Evolutionary conservation across 1,140 invertebrate genomes (phyloP).

Genomic region (Thaumatotibia leucotreta): DNA sequence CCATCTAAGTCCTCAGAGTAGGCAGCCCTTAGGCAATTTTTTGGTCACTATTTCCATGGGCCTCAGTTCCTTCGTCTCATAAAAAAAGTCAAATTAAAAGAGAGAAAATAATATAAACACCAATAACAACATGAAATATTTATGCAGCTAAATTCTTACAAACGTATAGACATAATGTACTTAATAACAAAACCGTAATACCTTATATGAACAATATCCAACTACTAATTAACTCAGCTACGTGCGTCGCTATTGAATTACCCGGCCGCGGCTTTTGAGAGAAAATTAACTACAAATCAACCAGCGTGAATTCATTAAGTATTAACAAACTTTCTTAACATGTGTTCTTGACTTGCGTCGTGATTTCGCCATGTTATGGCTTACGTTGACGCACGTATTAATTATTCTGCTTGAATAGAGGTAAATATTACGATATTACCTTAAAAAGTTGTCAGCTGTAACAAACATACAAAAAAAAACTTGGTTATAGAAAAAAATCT

Average conservation of each 20-base stretch:
- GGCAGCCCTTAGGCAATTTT: too few relatives aligned
- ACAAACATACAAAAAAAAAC: too few relatives aligned
- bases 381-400: slow-evolving; percentile 37
- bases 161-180: too few relatives aligned
- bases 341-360: slow-evolving; percentile 60
- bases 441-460: too few relatives aligned
- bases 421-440: background rate
- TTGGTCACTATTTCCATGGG: too few relatives aligned
- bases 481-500: too few relatives aligned
- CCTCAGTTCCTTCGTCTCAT: too few relatives aligned
- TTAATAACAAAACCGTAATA: background rate
- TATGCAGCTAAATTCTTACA: too few relatives aligned
- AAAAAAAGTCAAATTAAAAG: too few relatives aligned
- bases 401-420: background rate
- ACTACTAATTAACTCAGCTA: slow-evolving; percentile 15
- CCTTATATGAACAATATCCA: background rate
- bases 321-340: slow-evolving; percentile 72
- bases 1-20: too few relatives aligned
- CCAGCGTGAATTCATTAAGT: slow-evolving; percentile 61
- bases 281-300: slow-evolving; percentile 72
- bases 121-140: too few relatives aligned
- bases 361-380: slow-evolving; percentile 41
- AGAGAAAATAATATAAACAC: too few relatives aligned
- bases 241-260: slow-evolving; percentile 56
- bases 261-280: slow-evolving; percentile 42